phyloP scores from a whole-genome alignment of 2,797 vertebrate species.

The Hafferia zeledoni region DNA sequence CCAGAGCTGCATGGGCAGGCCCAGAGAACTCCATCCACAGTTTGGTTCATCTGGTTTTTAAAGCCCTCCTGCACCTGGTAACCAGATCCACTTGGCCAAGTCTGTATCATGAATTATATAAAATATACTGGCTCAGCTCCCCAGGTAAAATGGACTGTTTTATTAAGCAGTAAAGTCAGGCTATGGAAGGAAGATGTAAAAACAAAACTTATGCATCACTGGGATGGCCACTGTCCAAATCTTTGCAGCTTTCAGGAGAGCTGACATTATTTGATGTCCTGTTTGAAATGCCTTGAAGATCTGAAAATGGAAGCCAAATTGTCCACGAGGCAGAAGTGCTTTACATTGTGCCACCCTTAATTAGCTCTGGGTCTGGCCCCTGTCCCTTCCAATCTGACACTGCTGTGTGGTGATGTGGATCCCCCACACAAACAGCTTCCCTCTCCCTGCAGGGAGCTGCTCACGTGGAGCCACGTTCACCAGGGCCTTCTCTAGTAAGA shows the following conservation, averaged over 20 bases:
- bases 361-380: not conserved
- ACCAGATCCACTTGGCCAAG: not conserved
- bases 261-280: not conserved
- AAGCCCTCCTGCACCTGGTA: not conserved
- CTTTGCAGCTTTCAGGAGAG: not conserved
- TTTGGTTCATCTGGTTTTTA: not conserved
- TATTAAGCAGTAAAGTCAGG: not conserved
- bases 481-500: not conserved
- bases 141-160: not conserved
- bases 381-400: not conserved
- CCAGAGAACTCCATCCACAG: not conserved
- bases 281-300: not conserved
- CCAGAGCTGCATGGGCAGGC: not conserved
- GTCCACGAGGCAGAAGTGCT: not conserved
- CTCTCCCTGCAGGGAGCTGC: not conserved
- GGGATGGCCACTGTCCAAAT: not conserved
- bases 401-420: not conserved
- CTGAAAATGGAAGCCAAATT: not conserved
- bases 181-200: not conserved
- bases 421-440: not conserved
- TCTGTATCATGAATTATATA: not conserved
- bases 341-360: not conserved
- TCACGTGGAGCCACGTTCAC: accelerated
- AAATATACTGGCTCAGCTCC: not conserved
- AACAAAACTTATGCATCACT: not conserved